Evolutionary conservation across 1,140 invertebrate species (phyloP).

Genomic region (Neotoxoptera formosana): DNA sequence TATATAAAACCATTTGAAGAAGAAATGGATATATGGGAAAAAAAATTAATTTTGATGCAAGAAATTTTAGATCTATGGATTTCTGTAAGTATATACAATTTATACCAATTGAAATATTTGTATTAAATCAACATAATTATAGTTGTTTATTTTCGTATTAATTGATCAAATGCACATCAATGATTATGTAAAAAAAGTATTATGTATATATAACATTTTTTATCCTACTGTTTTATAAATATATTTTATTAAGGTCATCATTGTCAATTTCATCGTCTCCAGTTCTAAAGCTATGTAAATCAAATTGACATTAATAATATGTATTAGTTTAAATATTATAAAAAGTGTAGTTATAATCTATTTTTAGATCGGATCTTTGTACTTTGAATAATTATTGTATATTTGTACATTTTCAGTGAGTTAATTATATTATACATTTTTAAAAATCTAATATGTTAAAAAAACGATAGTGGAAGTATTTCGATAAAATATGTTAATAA

Average conservation of each 20-base stretch:
- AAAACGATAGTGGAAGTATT: neutral
- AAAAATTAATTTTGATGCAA: conserved; percentile 88
- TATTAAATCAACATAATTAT: neutral
- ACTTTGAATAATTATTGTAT: neutral
- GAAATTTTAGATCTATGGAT: conserved; percentile 96
- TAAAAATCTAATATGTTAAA: no score
- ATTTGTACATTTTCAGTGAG: neutral
- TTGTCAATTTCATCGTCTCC: no score
- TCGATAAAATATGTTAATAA: neutral
- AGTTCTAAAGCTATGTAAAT: neutral
- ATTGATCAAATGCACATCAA: neutral
- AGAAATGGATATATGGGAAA: conserved; percentile 91
- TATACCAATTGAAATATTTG: neutral
- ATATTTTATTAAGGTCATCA: neutral
- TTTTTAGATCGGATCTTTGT: neutral
- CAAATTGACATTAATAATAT: neutral
- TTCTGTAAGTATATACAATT: conserved; percentile 66
- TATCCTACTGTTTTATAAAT: neutral
- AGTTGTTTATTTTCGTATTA: neutral
- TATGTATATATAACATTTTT: neutral
- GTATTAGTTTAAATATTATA: neutral
- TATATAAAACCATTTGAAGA: conserved; percentile 91
- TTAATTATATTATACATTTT: no score
- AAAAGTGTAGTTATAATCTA: neutral
- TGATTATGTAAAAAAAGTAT: neutral